Conservation (phyloP, 1,140 invertebrate species). For the Micrasema longulum region DNA sequence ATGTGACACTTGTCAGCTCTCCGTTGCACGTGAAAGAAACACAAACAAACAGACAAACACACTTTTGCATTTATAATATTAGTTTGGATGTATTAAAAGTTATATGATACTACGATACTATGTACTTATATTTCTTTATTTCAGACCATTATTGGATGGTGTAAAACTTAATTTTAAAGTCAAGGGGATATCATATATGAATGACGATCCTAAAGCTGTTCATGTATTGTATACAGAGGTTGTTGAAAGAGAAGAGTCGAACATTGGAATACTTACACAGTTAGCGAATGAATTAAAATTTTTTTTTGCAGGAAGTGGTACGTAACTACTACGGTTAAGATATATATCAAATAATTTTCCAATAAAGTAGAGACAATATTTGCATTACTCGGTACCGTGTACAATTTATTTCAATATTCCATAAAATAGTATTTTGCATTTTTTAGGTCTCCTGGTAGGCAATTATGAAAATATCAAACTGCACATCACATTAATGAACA, state of each 20-base stretch:
- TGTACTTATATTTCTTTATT: too few relatives aligned
- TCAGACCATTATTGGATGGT: conserved; percentile 37
- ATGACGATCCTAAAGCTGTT: conserved; percentile 80
- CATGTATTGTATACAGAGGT: conserved; percentile 80
- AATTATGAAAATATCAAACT: conserved; percentile 44
- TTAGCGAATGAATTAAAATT: conserved; percentile 64
- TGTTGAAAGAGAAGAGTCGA: conserved; percentile 54
- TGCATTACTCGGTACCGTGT: too few relatives aligned
- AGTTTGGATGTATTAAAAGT: too few relatives aligned
- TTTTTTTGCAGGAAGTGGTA: conserved; percentile 42
- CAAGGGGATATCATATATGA: conserved; percentile 83
- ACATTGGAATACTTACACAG: conserved; percentile 69
- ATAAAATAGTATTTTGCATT: conserved; percentile 28
- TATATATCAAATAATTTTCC: too few relatives aligned
- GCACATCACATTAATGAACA: conserved; percentile 54
- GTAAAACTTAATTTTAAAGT: conserved; percentile 57
- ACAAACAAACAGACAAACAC: too few relatives aligned
- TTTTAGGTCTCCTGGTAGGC: conserved; percentile 22
- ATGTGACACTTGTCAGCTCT: too few relatives aligned
- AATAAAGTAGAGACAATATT: too few relatives aligned
- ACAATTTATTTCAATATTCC: too few relatives aligned
- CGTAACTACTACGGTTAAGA: too few relatives aligned
- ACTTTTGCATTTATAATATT: too few relatives aligned
- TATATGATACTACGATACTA: too few relatives aligned
- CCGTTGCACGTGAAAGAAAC: too few relatives aligned